Evolutionary conservation across 2,113 vertebrate genomes (phyloP).

Genomic region (Tauraco erythrolophus): DNA sequence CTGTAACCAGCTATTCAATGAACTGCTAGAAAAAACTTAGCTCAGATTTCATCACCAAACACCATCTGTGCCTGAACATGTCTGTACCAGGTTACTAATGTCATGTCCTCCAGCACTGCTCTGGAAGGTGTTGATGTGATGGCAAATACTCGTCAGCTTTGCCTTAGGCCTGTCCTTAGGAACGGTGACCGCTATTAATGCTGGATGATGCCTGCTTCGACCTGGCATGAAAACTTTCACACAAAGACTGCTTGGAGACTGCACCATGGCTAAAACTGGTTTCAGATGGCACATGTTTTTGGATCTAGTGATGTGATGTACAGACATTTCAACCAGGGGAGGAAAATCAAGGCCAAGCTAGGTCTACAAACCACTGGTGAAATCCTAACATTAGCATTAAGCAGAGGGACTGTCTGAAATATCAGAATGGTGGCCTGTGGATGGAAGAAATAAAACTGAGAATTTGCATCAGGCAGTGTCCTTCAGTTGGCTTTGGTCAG

Average conservation of each 20-base stretch:
- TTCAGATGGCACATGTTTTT: neutral
- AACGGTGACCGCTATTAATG: neutral
- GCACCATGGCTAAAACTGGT: neutral
- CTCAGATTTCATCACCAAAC: neutral
- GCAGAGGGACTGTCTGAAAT: neutral
- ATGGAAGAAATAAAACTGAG: neutral
- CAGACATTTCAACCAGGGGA: neutral
- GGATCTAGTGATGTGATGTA: neutral
- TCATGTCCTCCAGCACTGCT: neutral
- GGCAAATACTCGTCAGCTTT: neutral
- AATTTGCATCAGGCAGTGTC: neutral
- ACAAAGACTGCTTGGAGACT: neutral
- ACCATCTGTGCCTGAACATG: neutral
- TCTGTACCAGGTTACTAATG: neutral
- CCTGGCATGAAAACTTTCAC: neutral
- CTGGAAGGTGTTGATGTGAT: neutral
- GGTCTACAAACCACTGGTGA: neutral
- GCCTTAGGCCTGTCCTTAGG: neutral
- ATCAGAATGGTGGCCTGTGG: neutral
- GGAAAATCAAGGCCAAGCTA: neutral
- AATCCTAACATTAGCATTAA: neutral
- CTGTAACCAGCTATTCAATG: neutral
- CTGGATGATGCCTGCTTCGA: neutral
- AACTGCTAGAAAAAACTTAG: neutral
- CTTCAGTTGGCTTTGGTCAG: neutral